Base-by-base conservation (phyloP, 2,797 vertebrate genomes). In the Coluber constrictor region DNA sequence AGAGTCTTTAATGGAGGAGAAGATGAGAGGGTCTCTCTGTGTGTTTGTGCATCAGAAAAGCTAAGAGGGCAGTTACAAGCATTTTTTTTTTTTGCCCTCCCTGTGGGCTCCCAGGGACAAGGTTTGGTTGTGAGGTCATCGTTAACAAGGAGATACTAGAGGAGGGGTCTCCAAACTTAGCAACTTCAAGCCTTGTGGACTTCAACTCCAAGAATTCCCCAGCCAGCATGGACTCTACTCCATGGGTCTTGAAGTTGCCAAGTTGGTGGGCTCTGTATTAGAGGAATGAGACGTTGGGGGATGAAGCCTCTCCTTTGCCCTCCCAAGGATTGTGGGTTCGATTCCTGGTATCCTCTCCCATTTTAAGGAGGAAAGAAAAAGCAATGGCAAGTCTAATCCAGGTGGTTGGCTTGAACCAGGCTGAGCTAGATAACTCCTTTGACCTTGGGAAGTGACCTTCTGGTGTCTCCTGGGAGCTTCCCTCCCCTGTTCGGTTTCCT, bases 401-500 rank as follows among this genome's bases (percentile, higher is more conserved):
- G 29, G 61, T 20, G 1, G 60, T 47, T 18, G 60, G 5, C 23
- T 43, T 83, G 47, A 83, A 25, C 3, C 37, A 47, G 20, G 20
- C n/a, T 59, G 56, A 25, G n/a, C 27, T 20, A 15, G 86, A 32
- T 56, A 25, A 59, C 20, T 10, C n/a, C 5, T 37, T 37, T 88
- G 54, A 23, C 29, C 27, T 88, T 83, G 37, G 74, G 23, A 47
- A 32, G 25, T 43, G 29, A 32, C 18, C 18, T 18, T 60, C 57
- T 15, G 0, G 18, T 0, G 29, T 61, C 88, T 20, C 88, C 47
- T 55, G 20, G 7, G 74, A 25, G 29, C 2, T 8, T 29, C n/a
- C 18, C 47, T 13, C 25, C 11, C 47, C 51, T 15, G 0, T 55
- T 10, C 1, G 1, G 8, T 1, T 2, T 16, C 29, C 27, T 23